phyloP scores from a whole-genome alignment of 2,113 vertebrate genomes.

The Bostrychus sinensis region DNA sequence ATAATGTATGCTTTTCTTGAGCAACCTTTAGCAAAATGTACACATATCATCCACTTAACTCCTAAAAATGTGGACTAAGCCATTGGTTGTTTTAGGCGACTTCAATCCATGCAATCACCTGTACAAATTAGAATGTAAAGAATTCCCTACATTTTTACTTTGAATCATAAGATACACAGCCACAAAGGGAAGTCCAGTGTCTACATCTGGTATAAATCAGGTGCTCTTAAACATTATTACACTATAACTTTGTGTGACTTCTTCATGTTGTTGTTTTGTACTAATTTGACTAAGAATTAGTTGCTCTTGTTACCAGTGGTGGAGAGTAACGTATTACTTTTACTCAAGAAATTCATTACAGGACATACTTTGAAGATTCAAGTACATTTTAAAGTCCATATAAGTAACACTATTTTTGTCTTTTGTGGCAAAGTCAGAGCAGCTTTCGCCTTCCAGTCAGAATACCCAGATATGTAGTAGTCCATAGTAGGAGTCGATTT shows the following conservation, averaged over 20 bases:
- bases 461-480: too few relatives aligned
- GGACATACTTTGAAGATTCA: too few relatives aligned
- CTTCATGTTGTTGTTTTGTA: not conserved
- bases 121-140: not conserved
- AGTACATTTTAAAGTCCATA: too few relatives aligned
- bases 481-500: too few relatives aligned
- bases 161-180: not conserved
- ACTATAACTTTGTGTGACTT: not conserved
- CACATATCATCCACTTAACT: not conserved
- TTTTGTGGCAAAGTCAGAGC: too few relatives aligned
- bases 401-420: too few relatives aligned
- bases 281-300: not conserved
- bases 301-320: too few relatives aligned
- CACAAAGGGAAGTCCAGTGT: not conserved
- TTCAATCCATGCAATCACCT: not conserved
- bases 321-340: not conserved
- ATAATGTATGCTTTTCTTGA: not conserved
- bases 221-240: not conserved
- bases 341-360: too few relatives aligned
- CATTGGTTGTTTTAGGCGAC: too few relatives aligned
- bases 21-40: not conserved
- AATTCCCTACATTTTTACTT: not conserved
- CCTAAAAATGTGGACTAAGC: too few relatives aligned
- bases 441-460: too few relatives aligned
- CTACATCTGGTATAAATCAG: not conserved